Base-by-base conservation (phyloP, 1,140 invertebrate species). In the Bathynomus jamesi region DNA sequence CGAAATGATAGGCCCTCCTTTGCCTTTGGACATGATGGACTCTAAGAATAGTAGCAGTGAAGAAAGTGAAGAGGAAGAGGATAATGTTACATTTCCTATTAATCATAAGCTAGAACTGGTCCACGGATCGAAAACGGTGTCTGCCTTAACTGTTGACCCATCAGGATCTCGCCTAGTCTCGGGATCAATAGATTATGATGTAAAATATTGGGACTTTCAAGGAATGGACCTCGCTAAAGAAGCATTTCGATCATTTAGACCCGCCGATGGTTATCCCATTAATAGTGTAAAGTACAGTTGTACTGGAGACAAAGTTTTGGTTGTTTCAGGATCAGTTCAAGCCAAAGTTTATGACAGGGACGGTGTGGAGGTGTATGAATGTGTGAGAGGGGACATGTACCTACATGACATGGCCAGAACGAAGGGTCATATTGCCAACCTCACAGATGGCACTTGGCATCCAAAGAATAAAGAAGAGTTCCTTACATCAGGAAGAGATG, bases 171-270 rank as follows among this genome's bases (percentile, higher is more conserved):
- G 96, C 28, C 82, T 99, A 13, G 93, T 94, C 0, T 91, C 92
- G 31, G 78, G 78, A 13, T 83, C 85, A 5, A 87, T 94, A 28
- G 95, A 99, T 80, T 99, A 98, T 83, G 94, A 98, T 77, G 90
- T 99, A 0, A 91, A 90, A 70, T 92, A 99, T 76, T 99, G 94
- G 94, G 96, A 99, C 83, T 99, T 99, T 86, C 91, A 93, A 70
- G 96, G 96, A 8, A 98, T 99, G 95, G 95, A 99, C 82, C 87
- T 90, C 0, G 88, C 90, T 0, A 86, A 97, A 83, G 87, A 91
- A 66, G 92, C 92, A 75, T 99, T 98, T 80, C 86, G 96, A n/a
- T 79, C 71, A 65, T 80, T 81, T 69, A 77, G 73, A 28, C 76
- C 76, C n/a, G 27, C 74, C 64, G 70, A 75, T 32, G 86, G 85